phyloP scores from a whole-genome alignment of 2,113 vertebrate species.

The Jacana jacana region DNA sequence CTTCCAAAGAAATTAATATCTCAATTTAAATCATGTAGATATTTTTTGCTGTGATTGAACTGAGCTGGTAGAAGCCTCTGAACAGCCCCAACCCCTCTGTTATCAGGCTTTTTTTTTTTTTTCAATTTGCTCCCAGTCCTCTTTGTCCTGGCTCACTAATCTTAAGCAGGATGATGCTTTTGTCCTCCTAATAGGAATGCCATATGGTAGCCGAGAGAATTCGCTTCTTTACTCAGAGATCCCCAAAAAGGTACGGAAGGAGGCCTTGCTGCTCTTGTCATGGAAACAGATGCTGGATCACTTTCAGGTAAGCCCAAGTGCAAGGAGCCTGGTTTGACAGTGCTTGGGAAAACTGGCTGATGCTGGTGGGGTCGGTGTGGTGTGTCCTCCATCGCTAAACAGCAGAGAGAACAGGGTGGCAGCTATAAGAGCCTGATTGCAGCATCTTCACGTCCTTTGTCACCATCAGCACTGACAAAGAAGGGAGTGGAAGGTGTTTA shows the following conservation, averaged over 20 bases:
- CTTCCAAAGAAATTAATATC: not conserved
- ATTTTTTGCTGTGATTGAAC: not conserved
- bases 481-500: not conserved
- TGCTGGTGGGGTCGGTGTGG: not conserved
- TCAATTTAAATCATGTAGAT: not conserved
- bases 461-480: not conserved
- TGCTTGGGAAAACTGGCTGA: not conserved
- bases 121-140: not conserved
- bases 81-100: not conserved
- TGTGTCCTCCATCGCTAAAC: not conserved
- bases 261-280: constrained; percentile 90
- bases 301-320: constrained; percentile 84
- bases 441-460: not conserved
- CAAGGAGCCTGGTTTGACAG: not conserved
- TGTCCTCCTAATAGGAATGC: constrained; percentile 83
- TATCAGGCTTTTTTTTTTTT: not conserved
- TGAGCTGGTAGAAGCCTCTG: not conserved
- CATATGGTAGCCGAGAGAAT: constrained; percentile 96
- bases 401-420: not conserved
- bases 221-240: constrained; percentile 98
- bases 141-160: not conserved
- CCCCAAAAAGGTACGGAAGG: constrained; percentile 94
- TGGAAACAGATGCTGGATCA: constrained; percentile 99
- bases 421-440: not conserved
- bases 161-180: not conserved